phyloP scores from a whole-genome alignment of 2,113 vertebrate species.

The Tonatia bakeri region DNA sequence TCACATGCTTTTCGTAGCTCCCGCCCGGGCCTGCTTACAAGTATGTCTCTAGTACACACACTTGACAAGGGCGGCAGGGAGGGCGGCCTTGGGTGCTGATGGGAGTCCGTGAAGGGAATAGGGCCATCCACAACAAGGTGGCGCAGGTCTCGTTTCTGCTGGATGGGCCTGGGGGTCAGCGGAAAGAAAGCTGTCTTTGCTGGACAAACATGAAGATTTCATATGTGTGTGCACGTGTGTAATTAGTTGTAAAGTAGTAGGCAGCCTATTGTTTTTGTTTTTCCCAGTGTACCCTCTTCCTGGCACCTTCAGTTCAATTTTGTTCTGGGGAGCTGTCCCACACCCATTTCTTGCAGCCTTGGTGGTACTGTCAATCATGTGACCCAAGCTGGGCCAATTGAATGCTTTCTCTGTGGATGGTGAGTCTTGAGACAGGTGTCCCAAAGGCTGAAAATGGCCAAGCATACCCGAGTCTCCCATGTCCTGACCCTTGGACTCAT shows the following conservation, averaged over 20 bases:
- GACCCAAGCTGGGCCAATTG: background rate
- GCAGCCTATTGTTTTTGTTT: background rate
- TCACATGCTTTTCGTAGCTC: background rate
- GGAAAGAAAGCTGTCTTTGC: background rate
- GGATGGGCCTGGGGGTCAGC: background rate
- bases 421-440: background rate
- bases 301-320: background rate
- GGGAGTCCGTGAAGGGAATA: background rate
- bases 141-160: background rate
- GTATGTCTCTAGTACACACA: background rate
- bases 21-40: background rate
- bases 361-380: background rate
- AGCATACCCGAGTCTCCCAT: background rate
- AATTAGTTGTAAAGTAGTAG: background rate
- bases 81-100: background rate
- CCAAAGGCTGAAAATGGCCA: background rate
- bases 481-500: background rate
- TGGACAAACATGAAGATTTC: background rate
- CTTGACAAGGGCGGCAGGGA: background rate
- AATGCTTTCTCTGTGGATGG: background rate
- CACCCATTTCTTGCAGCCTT: no score
- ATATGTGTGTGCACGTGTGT: background rate
- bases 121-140: background rate
- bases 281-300: background rate
- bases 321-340: background rate